Percentiles rank a stretch among this genome's conserved stretches.
These are phyloP conservation scores for Ficedula albicollis DNA, from an alignment of 2,797 vertebrate genomes.

Conservation along the genomic window DNA sequence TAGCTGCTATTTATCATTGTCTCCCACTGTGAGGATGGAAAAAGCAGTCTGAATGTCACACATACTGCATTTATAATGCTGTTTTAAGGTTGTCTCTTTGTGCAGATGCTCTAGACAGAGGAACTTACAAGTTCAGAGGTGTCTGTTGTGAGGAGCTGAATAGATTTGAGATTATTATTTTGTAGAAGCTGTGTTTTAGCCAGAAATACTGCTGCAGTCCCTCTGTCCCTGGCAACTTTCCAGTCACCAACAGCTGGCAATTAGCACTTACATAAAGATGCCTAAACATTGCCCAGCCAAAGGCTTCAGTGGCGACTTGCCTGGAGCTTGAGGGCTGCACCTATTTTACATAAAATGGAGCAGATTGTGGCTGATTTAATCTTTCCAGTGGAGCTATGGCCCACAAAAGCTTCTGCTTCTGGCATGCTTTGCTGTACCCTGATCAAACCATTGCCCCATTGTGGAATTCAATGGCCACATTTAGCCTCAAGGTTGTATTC, in stretches of 20 bases:
- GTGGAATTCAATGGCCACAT: constrained; percentile 43
- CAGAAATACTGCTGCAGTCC: background rate
- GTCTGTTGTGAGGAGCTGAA: background rate
- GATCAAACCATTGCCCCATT: constrained; percentile 1
- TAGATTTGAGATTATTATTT: constrained; percentile 3
- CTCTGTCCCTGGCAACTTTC: constrained; percentile 27
- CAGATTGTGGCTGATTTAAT: constrained; percentile 49
- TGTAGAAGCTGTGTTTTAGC: constrained; percentile 3
- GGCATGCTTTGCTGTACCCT: background rate
- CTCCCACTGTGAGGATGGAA: constrained; percentile 6
- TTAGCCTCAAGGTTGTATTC: constrained; percentile 42
- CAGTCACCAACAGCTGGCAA: constrained; percentile 63
- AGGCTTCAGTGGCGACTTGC: background rate
- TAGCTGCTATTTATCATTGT: constrained; percentile 27
- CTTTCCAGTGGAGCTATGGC: background rate
- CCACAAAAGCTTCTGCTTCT: constrained; percentile 48
- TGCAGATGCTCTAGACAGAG: constrained; percentile 13
- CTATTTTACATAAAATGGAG: constrained; percentile 57
- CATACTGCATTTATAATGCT: constrained; percentile 26
- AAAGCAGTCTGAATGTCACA: constrained; percentile 23
- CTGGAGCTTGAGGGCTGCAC: constrained; percentile 28
- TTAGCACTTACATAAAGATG: constrained; percentile 58
- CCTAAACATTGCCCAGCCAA: constrained; percentile 40
- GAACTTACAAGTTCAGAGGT: background rate
- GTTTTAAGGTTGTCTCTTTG: constrained; percentile 43